These are phyloP conservation scores for Tarsius wallacei DNA, from an alignment of 2,797 vertebrate genomes.

Conservation along the genomic window DNA sequence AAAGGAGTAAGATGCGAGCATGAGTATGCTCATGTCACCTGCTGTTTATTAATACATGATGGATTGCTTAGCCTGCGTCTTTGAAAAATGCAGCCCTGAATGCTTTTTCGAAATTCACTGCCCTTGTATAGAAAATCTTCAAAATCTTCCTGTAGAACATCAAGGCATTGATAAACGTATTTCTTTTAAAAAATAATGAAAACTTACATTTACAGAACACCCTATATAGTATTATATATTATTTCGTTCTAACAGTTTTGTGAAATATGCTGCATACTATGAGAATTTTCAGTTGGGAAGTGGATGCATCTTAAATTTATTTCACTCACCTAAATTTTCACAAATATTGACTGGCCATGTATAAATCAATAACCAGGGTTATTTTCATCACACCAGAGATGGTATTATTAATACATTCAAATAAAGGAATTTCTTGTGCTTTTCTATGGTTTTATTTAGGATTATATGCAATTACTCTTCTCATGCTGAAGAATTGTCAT, in stretches of 20 bases:
- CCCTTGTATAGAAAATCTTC: not conserved
- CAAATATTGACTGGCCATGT: not conserved
- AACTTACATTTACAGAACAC: not conserved
- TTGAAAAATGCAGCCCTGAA: not conserved
- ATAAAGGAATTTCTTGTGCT: not conserved
- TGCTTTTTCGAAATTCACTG: not conserved
- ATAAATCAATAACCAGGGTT: not conserved
- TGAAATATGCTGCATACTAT: not conserved
- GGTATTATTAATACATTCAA: not conserved
- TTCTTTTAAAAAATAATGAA: not conserved
- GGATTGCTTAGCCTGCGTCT: not conserved
- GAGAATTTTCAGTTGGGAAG: not conserved
- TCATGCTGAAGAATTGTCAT: not conserved
- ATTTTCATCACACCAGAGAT: not conserved
- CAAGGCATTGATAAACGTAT: not conserved
- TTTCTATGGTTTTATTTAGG: not conserved
- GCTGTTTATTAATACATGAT: not conserved
- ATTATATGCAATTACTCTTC: not conserved
- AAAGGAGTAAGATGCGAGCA: not conserved
- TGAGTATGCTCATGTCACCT: not conserved
- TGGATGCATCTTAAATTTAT: not conserved
- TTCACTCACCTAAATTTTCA: not conserved
- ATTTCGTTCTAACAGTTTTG: not conserved
- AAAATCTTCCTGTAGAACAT: not conserved
- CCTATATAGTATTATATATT: not conserved